phyloP scores from a whole-genome alignment of 2,888 invertebrate genomes.

The Dorcus parallelipipedus region DNA sequence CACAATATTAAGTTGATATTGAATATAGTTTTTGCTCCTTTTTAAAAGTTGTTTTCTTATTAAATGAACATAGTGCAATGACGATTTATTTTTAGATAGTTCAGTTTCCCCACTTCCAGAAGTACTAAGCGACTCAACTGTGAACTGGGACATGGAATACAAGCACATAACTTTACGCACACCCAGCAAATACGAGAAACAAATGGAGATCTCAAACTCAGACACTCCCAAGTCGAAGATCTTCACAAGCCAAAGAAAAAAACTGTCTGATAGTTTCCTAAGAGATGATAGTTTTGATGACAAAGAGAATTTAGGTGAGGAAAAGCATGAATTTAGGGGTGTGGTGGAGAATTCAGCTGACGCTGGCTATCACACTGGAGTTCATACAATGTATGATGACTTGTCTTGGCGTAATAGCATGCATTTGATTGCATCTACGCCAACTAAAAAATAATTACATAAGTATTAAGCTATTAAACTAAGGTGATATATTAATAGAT shows the following conservation, averaged over 20 bases:
- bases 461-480: too few relatives aligned
- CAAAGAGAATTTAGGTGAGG: constrained; percentile 11
- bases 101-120: constrained; percentile 21
- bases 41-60: constrained; percentile 4
- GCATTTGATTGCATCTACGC: constrained; percentile 43
- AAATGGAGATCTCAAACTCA: constrained; percentile 42
- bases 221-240: constrained; percentile 43
- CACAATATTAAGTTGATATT: background rate
- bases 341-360: constrained; percentile 34
- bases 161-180: constrained; percentile 37
- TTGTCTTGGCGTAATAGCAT: constrained; percentile 25
- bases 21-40: constrained; percentile 1
- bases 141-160: constrained; percentile 47
- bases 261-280: constrained; percentile 45
- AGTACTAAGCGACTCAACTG: constrained; percentile 32
- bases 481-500: too few relatives aligned
- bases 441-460: constrained; percentile 32
- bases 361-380: constrained; percentile 41
- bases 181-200: constrained; percentile 24
- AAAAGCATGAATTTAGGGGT: constrained; percentile 3
- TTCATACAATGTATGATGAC: constrained; percentile 28
- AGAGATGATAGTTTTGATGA: constrained; percentile 32
- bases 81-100: constrained; percentile 18
- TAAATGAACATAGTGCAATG: background rate
- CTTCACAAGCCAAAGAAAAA: constrained; percentile 44